Evolutionary conservation across 1,140 invertebrate genomes (phyloP), one percentile per base, ranked within the genome.

Genomic region (Leptoteleia sp.): DNA sequence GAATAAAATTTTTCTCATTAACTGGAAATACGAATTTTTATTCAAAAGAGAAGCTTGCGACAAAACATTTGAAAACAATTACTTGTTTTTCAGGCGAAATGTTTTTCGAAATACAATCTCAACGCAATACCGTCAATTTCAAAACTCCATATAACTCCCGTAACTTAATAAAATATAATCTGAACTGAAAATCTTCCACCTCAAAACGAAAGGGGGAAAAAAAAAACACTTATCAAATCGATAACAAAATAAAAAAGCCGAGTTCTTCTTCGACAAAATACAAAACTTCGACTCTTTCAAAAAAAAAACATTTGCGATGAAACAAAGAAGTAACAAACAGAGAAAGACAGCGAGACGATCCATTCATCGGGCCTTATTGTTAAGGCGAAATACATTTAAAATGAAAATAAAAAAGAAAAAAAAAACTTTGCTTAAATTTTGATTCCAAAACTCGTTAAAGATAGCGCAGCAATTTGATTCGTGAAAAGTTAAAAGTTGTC

Each of bases 401-500:
- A 48, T n/a, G n/a, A n/a, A n/a, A n/a, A n/a, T n/a, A n/a, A n/a
- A n/a, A n/a, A n/a, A n/a, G n/a, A 59, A 55, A 29, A 43, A 40
- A n/a, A 16, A 43, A 71, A 27, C 38, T 73, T 27, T 37, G 40
- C 55, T 55, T 43, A 59, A 62, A 55, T 68, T 43, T 52, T 42
- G 52, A 70, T 68, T 71, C 9, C 38, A 31, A 43, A 61, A 77
- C 54, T 77, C 61, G 61, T 79, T 67, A 73, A 79, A 72, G 55
- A 65, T 47, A 38, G 65, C 29, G 29, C 33, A 57, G 43, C 48
- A 70, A 76, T 72, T 72, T 67, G 72, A 68, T 72, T 72, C 59
- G 45, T 72, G 47, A 76, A 80, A 79, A 70, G 52, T 65, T 50
- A 68, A n/a, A n/a, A 65, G 68, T 70, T 75, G 59, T 76, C 71